Conservation (phyloP, 1,140 invertebrate species). For the Helicoverpa zea region DNA sequence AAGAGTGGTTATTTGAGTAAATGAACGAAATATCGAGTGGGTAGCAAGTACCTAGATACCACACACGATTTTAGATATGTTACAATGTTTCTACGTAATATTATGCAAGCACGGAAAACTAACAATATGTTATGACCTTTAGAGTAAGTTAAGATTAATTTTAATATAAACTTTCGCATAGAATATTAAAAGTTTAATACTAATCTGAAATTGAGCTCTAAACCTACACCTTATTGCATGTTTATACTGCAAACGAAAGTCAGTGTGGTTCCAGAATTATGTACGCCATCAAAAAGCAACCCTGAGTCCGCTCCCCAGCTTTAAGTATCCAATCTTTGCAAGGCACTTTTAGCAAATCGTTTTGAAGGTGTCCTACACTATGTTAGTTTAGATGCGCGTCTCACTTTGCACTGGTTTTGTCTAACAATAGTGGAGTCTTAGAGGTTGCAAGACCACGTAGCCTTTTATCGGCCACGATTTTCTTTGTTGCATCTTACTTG, state of each 20-base stretch:
- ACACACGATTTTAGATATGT: no score
- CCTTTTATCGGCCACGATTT: conserved; percentile 12
- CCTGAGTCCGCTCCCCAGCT: neutral
- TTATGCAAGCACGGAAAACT: no score
- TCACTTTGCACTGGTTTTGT: conserved; percentile 18
- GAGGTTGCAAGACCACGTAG: conserved; percentile 12
- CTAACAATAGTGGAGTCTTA: conserved; percentile 14
- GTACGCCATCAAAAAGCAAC: neutral
- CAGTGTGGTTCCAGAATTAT: neutral
- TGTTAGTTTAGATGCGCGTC: conserved; percentile 25
- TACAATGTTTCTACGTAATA: no score
- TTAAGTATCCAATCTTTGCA: conserved; percentile 24
- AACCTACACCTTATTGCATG: neutral
- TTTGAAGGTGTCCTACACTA: conserved; percentile 2
- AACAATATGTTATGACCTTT: no score
- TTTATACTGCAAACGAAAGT: neutral
- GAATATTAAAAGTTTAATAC: no score
- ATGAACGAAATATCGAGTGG: no score
- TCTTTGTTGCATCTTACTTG: conserved; percentile 26
- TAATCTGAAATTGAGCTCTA: no score
- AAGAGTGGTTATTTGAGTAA: no score
- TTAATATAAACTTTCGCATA: no score
- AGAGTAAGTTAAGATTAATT: no score
- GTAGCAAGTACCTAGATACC: no score
- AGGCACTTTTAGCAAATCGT: conserved; percentile 35